A percentile compares a stretch with the other conserved stretches of the same genome.
phyloP scores from a whole-genome alignment of 2,888 invertebrate genomes.

The Escarpia spicata region DNA sequence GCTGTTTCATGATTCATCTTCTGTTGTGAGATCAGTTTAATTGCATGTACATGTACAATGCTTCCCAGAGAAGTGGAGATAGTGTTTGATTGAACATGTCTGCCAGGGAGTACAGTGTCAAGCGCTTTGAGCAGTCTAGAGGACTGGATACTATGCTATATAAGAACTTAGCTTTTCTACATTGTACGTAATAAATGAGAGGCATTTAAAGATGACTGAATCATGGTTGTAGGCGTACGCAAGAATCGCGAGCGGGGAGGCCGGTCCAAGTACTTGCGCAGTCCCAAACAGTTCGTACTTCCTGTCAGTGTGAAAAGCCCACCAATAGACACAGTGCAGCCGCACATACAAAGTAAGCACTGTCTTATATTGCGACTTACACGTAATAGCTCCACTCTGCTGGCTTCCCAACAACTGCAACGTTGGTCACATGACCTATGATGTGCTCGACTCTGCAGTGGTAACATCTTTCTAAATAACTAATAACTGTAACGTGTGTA shows the following conservation, averaged over 20 bases:
- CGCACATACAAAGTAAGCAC: neutral
- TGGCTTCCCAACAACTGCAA: neutral
- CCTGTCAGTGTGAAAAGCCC: neutral
- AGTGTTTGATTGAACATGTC: too few relatives aligned
- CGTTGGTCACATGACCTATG: neutral
- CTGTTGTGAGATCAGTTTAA: too few relatives aligned
- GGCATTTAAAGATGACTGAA: neutral
- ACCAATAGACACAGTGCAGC: neutral
- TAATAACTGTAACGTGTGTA: neutral
- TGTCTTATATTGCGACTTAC: neutral
- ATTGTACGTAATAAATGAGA: neutral
- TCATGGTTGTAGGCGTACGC: conserved; percentile 13
- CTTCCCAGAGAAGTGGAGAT: too few relatives aligned
- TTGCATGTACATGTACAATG: too few relatives aligned
- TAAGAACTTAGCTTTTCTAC: too few relatives aligned
- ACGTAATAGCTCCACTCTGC: neutral
- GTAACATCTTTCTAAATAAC: neutral
- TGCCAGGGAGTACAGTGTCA: too few relatives aligned
- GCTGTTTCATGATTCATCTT: too few relatives aligned
- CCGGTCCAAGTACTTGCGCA: conserved; percentile 21
- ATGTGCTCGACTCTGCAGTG: neutral
- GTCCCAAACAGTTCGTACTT: conserved; percentile 18
- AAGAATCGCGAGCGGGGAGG: conserved; percentile 25
- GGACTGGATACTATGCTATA: too few relatives aligned
- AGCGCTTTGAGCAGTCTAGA: too few relatives aligned